These are phyloP conservation scores for Celastrina argiolus DNA, from an alignment of 2,888 invertebrate genomes.

Conservation along the genomic window DNA sequence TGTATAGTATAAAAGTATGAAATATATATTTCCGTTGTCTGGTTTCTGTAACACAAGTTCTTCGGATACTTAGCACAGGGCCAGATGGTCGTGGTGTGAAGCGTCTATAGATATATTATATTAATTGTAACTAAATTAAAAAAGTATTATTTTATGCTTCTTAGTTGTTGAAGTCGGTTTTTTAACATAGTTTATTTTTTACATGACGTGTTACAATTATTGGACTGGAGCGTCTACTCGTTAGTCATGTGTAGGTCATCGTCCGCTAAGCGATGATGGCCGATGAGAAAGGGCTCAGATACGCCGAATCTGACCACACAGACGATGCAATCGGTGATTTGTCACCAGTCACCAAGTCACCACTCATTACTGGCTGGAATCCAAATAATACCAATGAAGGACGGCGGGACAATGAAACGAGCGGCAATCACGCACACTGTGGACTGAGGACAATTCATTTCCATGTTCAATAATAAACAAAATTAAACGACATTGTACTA, in stretches of 20 bases:
- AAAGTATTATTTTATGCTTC: too few species aligned
- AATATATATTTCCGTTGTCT: too few species aligned
- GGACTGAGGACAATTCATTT: not conserved
- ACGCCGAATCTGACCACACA: not conserved
- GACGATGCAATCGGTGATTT: not conserved
- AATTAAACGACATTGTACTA: too few species aligned
- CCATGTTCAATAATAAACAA: not conserved
- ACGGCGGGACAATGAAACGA: conserved; percentile 11
- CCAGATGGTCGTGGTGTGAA: too few species aligned
- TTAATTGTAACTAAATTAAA: too few species aligned
- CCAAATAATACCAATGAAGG: conserved; percentile 15
- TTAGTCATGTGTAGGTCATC: not conserved
- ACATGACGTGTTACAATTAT: too few species aligned
- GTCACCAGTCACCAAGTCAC: not conserved
- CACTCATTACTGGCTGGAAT: conserved; percentile 11
- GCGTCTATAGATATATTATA: too few species aligned
- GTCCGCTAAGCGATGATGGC: not conserved
- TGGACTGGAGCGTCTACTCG: not conserved
- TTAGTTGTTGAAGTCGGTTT: too few species aligned
- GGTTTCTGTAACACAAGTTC: too few species aligned
- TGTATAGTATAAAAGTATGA: too few species aligned
- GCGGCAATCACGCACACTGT: not conserved
- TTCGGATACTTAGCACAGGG: too few species aligned
- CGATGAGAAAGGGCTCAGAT: not conserved
- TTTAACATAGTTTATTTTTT: too few species aligned